Percentiles rank a stretch among this genome's conserved stretches.
Conservation (phyloP, 2,888 invertebrate genomes). For the Druceiella hillmani region DNA sequence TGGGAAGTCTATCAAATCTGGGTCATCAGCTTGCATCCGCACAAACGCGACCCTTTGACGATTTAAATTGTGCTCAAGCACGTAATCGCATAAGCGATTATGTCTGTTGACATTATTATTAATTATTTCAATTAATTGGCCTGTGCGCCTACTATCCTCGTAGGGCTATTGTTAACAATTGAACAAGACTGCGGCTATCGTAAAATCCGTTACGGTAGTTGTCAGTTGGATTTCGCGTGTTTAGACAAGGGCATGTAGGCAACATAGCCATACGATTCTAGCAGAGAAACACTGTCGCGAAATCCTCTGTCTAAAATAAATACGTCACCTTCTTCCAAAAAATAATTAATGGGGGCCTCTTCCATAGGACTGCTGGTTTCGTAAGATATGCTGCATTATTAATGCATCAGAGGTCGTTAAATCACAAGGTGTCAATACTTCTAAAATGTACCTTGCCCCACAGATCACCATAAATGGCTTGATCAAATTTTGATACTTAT, state of each 20-base stretch:
- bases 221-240: too few species aligned
- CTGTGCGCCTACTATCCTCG: too few species aligned
- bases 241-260: too few species aligned
- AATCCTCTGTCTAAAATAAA: too few species aligned
- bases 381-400: conserved; percentile 5
- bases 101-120: neutral
- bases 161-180: conserved; percentile 10
- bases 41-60: conserved; percentile 3
- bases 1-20: conserved; percentile 3
- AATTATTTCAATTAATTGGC: too few species aligned
- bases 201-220: conserved; percentile 10
- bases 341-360: too few species aligned
- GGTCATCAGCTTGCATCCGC: neutral
- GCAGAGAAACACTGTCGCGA: too few species aligned
- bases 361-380: too few species aligned
- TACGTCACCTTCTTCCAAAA: too few species aligned
- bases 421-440: conserved; percentile 16
- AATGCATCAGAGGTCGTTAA: conserved; percentile 10
- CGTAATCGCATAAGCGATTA: too few species aligned
- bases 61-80: neutral
- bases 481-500: conserved; percentile 3
- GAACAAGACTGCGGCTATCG: conserved; percentile 10
- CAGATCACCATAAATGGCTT: too few species aligned
- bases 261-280: too few species aligned
- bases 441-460: conserved; percentile 14